A percentile compares a stretch with the other conserved stretches of the same genome.
Evolutionary conservation across 2,113 vertebrate species (phyloP).

Genomic region (Clupea harengus): DNA sequence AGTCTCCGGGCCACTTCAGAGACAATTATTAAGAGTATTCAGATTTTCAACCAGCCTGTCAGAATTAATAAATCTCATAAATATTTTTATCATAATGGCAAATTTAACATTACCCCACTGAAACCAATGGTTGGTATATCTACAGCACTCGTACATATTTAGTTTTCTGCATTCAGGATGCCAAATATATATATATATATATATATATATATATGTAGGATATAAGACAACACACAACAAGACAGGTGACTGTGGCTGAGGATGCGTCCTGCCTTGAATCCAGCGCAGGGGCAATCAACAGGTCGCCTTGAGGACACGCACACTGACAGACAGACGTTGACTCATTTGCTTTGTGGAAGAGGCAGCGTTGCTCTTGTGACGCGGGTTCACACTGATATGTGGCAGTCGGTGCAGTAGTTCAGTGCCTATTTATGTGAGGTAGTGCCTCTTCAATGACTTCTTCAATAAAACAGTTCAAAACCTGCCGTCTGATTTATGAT

Average conservation of each 20-base stretch:
- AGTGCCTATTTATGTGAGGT: conserved; percentile 80
- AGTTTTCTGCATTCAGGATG: not conserved
- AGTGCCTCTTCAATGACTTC: conserved; percentile 73
- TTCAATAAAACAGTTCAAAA: conserved; percentile 75
- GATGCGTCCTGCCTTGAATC: not conserved
- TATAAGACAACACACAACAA: not conserved
- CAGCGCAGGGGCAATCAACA: not conserved
- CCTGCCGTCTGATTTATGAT: conserved; percentile 60
- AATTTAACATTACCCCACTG: not conserved
- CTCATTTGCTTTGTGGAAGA: not conserved
- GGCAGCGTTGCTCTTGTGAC: not conserved
- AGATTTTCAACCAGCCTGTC: not conserved
- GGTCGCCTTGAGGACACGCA: not conserved
- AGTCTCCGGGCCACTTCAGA: not conserved
- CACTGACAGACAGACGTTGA: not conserved
- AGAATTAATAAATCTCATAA: not conserved
- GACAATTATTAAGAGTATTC: not conserved
- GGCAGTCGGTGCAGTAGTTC: conserved; percentile 72
- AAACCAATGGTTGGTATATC: not conserved
- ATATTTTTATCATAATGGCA: not conserved
- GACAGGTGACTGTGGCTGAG: not conserved
- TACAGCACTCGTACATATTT: not conserved
- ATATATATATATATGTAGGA: not conserved
- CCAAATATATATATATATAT: not conserved
- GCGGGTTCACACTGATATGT: conserved; percentile 48